Evolutionary conservation across 2,888 invertebrate species (phyloP).

Genomic region (Therioaphis trifolii): DNA sequence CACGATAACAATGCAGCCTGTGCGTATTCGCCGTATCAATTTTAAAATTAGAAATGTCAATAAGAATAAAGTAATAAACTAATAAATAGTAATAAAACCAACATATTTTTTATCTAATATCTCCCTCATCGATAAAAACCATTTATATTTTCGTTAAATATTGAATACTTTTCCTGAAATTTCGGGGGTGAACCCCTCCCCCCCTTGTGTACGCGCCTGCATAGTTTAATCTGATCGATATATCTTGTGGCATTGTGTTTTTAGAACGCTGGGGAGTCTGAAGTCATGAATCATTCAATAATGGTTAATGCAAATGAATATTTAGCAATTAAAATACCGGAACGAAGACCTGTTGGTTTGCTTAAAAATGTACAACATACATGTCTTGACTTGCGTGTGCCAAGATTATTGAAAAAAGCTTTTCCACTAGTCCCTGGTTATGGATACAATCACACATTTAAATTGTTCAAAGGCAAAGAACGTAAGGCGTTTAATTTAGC

Average conservation of each 20-base stretch:
- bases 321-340: conserved; percentile 70
- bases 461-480: conserved; percentile 70
- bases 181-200: no score
- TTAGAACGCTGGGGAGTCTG: conserved; percentile 74
- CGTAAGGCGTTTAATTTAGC: conserved; percentile 68
- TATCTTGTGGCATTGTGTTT: neutral
- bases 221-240: neutral
- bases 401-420: conserved; percentile 75
- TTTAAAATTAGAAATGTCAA: no score
- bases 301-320: conserved; percentile 81
- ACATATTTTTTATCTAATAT: no score
- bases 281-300: conserved; percentile 77
- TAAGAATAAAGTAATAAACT: no score
- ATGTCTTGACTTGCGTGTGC: conserved; percentile 78
- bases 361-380: conserved; percentile 78
- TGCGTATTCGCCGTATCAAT: no score
- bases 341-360: conserved; percentile 72
- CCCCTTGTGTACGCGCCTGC: no score
- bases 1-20: no score
- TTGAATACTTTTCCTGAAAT: no score
- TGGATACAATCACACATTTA: conserved; percentile 85
- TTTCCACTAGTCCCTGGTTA: conserved; percentile 76
- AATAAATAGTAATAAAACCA: no score
- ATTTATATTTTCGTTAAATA: neutral
- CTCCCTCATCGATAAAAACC: neutral